Evolutionary conservation across 2,797 vertebrate species (phyloP).

Genomic region (Helicolenus hilgendorfi): DNA sequence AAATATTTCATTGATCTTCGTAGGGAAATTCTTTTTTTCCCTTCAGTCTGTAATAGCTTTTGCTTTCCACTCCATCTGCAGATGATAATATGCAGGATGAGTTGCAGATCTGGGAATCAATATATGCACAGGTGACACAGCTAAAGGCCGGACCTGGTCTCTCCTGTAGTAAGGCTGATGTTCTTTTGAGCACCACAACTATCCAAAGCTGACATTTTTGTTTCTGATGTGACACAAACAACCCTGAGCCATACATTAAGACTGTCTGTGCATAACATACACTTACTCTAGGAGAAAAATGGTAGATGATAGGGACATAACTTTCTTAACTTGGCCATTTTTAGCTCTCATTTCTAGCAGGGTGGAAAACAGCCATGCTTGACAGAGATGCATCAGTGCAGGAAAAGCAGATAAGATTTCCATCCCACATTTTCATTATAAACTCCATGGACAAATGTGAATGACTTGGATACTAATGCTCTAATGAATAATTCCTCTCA

Average conservation of each 20-base stretch:
- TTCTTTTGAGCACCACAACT: neutral
- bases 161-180: neutral
- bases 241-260: neutral
- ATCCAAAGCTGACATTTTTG: neutral
- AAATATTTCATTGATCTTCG: slow-evolving; percentile 1
- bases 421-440: slow-evolving; percentile 23
- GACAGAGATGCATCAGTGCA: slow-evolving; percentile 16
- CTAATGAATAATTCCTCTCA: slow-evolving; percentile 51
- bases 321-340: neutral
- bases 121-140: neutral
- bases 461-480: slow-evolving; percentile 45
- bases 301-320: neutral
- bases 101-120: slow-evolving; percentile 18
- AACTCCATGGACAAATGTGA: slow-evolving; percentile 4
- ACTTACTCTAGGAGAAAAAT: neutral
- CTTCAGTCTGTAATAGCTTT: neutral
- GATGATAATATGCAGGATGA: neutral
- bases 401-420: neutral
- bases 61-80: neutral
- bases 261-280: neutral
- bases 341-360: neutral
- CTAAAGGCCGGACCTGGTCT: neutral
- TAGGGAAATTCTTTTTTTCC: neutral
- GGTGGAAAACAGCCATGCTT: neutral
- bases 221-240: neutral